A percentile compares a stretch with the other conserved stretches of the same genome.
phyloP scores from a whole-genome alignment of 1,140 invertebrate genomes.

The Platyscapa corneri region DNA sequence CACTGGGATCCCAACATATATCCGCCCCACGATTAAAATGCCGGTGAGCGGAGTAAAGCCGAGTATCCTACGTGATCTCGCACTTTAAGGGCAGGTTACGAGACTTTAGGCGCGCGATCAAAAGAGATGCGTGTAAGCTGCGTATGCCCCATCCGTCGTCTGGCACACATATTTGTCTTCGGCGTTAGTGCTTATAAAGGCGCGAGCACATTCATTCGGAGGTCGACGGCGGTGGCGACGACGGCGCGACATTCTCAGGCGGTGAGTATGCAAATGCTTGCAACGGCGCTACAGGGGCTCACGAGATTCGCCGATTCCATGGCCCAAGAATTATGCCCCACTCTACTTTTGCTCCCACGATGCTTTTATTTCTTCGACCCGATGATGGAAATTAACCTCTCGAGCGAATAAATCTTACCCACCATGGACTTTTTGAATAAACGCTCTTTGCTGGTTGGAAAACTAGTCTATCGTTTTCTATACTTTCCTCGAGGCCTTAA shows the following conservation, averaged over 20 bases:
- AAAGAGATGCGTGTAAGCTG: neutral
- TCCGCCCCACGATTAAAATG: conserved; percentile 25
- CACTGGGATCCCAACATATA: conserved; percentile 13
- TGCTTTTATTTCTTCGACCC: conserved; percentile 17
- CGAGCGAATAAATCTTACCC: neutral
- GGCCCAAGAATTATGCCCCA: no score
- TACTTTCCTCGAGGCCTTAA: no score
- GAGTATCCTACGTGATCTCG: conserved; percentile 40
- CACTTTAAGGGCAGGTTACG: conserved; percentile 40
- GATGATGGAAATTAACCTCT: neutral
- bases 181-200: neutral
- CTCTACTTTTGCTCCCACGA: conserved; percentile 46
- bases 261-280: conserved; percentile 45
- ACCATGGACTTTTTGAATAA: neutral
- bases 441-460: neutral
- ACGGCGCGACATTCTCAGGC: conserved; percentile 47
- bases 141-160: neutral
- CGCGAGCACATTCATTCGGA: neutral
- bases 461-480: no score
- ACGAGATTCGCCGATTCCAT: neutral
- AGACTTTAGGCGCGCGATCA: conserved; percentile 17
- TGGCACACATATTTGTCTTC: conserved; percentile 3
- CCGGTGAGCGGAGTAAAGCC: neutral
- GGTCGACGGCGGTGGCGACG: neutral
- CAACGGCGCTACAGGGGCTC: neutral